A percentile compares a stretch with the other conserved stretches of the same genome.
Evolutionary conservation across 2,113 vertebrate genomes (phyloP).

Genomic region (Polypterus bichir): DNA sequence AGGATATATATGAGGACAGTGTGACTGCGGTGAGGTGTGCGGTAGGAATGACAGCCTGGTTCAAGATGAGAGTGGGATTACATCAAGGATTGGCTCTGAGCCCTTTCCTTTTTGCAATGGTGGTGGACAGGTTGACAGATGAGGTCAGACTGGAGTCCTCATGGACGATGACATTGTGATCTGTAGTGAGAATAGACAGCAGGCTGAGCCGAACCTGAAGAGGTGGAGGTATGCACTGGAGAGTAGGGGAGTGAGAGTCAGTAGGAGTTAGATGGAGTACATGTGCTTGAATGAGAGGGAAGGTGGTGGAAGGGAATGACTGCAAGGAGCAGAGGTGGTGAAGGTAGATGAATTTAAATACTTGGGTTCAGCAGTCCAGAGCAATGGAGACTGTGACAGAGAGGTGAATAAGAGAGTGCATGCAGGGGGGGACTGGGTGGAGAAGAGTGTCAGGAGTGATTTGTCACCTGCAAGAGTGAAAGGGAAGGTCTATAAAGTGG

Average conservation of each 20-base stretch:
- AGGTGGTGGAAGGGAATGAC: conserved; percentile 9
- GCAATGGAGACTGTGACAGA: not conserved
- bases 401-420: conserved; percentile 10
- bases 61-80: too few species aligned
- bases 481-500: too few species aligned
- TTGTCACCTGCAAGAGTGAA: too few species aligned
- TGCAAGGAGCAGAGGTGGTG: not conserved
- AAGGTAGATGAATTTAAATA: not conserved
- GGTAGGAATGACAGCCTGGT: too few species aligned
- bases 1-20: too few species aligned
- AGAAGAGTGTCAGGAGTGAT: conserved; percentile 23
- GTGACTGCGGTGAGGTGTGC: too few species aligned
- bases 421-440: conserved; percentile 18
- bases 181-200: conserved; percentile 16
- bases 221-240: conserved; percentile 34
- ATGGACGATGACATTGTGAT: too few species aligned
- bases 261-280: conserved; percentile 35
- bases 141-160: too few species aligned
- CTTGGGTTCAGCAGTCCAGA: too few species aligned
- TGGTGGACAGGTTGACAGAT: too few species aligned
- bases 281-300: conserved; percentile 42
- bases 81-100: too few species aligned
- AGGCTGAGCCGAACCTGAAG: conserved; percentile 31
- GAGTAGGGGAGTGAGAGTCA: conserved; percentile 47
- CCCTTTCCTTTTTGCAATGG: too few species aligned